phyloP scores from a whole-genome alignment of 1,140 invertebrate genomes.

The Cotesia typhae region DNA sequence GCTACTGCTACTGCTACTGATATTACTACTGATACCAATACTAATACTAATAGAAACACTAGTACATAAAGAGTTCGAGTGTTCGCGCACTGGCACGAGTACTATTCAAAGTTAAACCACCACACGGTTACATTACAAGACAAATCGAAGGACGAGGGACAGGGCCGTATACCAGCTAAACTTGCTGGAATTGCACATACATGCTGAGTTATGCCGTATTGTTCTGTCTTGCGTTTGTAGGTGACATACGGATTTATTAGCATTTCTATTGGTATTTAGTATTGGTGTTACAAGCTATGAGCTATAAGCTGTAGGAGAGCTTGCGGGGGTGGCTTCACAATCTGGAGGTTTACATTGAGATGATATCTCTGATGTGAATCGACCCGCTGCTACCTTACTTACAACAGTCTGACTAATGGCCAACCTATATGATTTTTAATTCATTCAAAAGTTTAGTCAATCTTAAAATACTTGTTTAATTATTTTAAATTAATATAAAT shows the following conservation, averaged over 20 bases:
- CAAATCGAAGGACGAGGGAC: constrained; percentile 20
- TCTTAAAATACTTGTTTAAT: background rate
- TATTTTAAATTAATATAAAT: no score
- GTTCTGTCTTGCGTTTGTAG: no score
- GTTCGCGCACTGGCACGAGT: constrained; percentile 18
- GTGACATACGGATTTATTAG: no score
- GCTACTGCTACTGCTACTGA: no score
- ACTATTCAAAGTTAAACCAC: constrained; percentile 1
- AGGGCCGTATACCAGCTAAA: background rate
- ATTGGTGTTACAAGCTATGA: background rate
- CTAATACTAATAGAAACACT: background rate
- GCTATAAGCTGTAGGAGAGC: no score
- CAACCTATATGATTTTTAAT: constrained; percentile 21
- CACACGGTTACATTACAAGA: constrained; percentile 15
- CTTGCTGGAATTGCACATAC: background rate
- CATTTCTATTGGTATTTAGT: background rate
- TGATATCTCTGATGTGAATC: constrained; percentile 21
- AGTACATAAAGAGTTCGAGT: background rate
- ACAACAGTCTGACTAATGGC: constrained; percentile 29
- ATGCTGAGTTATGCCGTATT: no score
- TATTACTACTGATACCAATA: background rate
- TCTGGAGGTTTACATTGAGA: constrained; percentile 12
- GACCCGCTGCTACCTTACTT: constrained; percentile 12
- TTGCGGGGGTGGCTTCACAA: background rate
- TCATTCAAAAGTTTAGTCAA: background rate